Evolutionary conservation across 2,797 vertebrate species (phyloP), one percentile per base, ranked within the genome.

Genomic region (Haliaeetus albicilla): DNA sequence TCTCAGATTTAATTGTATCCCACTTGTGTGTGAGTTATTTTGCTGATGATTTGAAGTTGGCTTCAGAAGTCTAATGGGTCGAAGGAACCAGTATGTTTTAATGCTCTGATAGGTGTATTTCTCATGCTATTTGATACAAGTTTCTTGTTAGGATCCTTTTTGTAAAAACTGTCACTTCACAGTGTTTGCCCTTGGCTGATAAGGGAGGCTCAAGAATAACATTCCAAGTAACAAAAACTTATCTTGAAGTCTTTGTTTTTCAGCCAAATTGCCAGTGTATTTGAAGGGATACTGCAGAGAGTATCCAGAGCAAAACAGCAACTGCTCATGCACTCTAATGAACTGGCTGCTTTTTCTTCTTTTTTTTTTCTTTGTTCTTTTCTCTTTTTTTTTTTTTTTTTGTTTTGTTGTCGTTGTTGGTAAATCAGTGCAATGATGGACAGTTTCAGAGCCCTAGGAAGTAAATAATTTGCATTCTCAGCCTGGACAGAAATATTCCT

Each of bases 191-290:
- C 73, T 85, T 91, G 51, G 51, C 49, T 93, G 90, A 73, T 80
- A 76, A 85, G 65, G 67, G 25, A 78, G 46, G 46, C 51, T 87
- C 35, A 33, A 54, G 25, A 84, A 17, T 57, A 95, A 64, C 76
- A 71, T 94, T 91, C 81, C 71, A 78, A 92, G 73, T 61, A 92
- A 60, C 27, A 90, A 59, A 90, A 67, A n/a, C n/a, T 93, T 95
- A 74, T 3, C 71, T 79, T 77, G 64, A 67, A 90, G 84, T 63
- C 67, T 86, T 80, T 87, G 48, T 41, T 89, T 71, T 90, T 91
- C 59, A 88, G 37, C 54, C 48, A 77, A 37, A 49, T 56, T 7
- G 2, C 44, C 28, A 18, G 3, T 75, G 8, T 75, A 27, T 75
- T 78, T 49, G 69, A 37, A 83, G 53, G 41, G 37, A 64, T 53